Evolutionary conservation across 2,888 invertebrate genomes (phyloP).

Genomic region (Mycalesis mineus): DNA sequence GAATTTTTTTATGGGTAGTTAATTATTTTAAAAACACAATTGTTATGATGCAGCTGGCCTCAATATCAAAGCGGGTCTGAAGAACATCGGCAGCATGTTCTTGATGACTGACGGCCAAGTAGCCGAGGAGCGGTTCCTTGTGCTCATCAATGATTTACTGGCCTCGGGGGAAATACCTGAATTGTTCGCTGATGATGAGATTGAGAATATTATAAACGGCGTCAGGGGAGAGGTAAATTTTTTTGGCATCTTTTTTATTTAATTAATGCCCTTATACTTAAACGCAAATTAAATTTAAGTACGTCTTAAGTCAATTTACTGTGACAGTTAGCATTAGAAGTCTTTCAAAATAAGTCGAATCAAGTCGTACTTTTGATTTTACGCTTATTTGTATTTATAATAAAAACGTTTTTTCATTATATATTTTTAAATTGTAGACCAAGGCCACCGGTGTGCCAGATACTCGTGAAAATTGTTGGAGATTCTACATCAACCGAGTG

Average conservation of each 20-base stretch:
- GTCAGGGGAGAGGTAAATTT: conserved; percentile 82
- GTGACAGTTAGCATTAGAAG: too few species aligned
- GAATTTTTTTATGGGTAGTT: too few species aligned
- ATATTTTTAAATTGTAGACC: conserved; percentile 61
- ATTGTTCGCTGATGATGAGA: conserved; percentile 92
- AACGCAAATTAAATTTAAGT: too few species aligned
- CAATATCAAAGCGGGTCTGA: conserved; percentile 93
- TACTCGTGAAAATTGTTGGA: conserved; percentile 95
- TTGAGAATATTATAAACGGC: conserved; percentile 89
- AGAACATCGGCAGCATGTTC: conserved; percentile 90
- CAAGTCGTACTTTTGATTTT: too few species aligned
- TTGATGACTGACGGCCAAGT: conserved; percentile 97
- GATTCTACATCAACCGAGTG: conserved; percentile 94
- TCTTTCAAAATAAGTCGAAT: too few species aligned
- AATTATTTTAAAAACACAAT: not conserved
- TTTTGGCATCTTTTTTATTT: too few species aligned
- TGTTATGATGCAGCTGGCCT: conserved; percentile 76
- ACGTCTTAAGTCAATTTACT: too few species aligned
- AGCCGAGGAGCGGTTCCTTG: conserved; percentile 92
- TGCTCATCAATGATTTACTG: conserved; percentile 94
- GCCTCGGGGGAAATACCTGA: conserved; percentile 97
- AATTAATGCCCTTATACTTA: too few species aligned
- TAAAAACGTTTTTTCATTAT: not conserved
- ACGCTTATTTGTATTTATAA: too few species aligned
- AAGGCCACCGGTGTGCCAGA: conserved; percentile 90